Conservation (phyloP, 2,113 vertebrate species). For the Ancistrus triradiatus region DNA sequence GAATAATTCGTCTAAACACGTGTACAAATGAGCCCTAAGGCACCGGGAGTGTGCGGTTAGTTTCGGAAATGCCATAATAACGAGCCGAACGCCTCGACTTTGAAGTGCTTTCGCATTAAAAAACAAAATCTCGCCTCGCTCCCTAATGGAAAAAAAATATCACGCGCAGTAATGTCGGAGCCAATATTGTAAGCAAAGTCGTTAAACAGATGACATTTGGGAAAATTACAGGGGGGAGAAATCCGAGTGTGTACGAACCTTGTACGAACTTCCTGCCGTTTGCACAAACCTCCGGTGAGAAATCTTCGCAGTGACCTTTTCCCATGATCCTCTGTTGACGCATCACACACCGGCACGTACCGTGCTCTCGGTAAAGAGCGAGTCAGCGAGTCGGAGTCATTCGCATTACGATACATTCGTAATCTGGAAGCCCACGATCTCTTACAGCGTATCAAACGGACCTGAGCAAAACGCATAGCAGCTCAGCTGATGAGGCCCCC, state of each 20-base stretch:
- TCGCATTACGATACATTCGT: no score
- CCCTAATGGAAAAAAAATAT: no score
- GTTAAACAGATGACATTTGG: slow-evolving; percentile 26
- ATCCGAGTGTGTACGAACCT: no score
- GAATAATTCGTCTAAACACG: slow-evolving; percentile 24
- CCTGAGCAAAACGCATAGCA: no score
- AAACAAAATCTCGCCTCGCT: no score
- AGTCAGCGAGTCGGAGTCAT: no score
- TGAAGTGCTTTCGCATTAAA: slow-evolving; percentile 11
- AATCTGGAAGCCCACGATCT: no score
- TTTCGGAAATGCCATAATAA: slow-evolving; percentile 28
- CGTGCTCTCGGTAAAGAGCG: slow-evolving; percentile 14
- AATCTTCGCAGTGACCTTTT: slow-evolving; percentile 29
- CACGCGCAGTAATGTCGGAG: neutral
- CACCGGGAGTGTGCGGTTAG: slow-evolving; percentile 5
- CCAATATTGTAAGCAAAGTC: slow-evolving; percentile 17
- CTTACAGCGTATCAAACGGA: no score
- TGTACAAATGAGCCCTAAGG: slow-evolving; percentile 2
- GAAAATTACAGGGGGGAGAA: slow-evolving; percentile 17
- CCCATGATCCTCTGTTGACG: slow-evolving; percentile 38
- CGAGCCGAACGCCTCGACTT: slow-evolving; percentile 9
- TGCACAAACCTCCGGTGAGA: slow-evolving; percentile 24
- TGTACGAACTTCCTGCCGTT: slow-evolving; percentile 19
- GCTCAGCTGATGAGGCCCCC: no score
- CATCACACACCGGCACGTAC: slow-evolving; percentile 1